Conservation (phyloP, 2,113 vertebrate species). For the Sylvia atricapilla region DNA sequence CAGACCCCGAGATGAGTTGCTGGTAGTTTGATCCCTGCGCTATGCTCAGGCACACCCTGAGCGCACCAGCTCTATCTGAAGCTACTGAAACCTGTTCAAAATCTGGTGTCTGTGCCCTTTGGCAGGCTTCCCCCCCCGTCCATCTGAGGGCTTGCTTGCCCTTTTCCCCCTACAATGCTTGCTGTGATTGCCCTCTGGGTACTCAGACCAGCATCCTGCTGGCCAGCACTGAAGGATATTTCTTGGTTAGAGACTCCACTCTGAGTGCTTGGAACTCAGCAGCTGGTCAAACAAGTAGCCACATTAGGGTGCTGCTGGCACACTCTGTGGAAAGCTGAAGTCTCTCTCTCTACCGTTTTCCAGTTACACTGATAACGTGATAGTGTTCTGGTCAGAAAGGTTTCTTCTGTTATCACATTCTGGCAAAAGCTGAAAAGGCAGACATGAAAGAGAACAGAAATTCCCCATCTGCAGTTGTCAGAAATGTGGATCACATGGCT, state of each 20-base stretch:
- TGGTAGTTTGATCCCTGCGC: no score
- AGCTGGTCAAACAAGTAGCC: neutral
- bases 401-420: neutral
- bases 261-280: neutral
- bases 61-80: no score
- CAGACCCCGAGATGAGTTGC: no score
- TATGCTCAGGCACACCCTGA: no score
- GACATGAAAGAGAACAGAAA: neutral
- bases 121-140: neutral
- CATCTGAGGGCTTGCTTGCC: neutral
- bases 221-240: neutral
- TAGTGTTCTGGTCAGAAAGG: neutral
- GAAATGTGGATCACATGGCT: neutral
- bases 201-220: neutral
- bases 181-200: neutral
- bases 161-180: neutral
- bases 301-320: neutral
- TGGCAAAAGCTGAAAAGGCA: neutral
- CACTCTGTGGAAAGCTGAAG: neutral
- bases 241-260: neutral
- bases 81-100: no score
- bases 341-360: neutral
- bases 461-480: neutral
- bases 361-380: rapidly evolving
- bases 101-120: neutral